A percentile compares a stretch with the other conserved stretches of the same genome.
These are phyloP conservation scores for Callospermophilus lateralis DNA, from an alignment of 2,113 vertebrate species.

Conservation along the genomic window DNA sequence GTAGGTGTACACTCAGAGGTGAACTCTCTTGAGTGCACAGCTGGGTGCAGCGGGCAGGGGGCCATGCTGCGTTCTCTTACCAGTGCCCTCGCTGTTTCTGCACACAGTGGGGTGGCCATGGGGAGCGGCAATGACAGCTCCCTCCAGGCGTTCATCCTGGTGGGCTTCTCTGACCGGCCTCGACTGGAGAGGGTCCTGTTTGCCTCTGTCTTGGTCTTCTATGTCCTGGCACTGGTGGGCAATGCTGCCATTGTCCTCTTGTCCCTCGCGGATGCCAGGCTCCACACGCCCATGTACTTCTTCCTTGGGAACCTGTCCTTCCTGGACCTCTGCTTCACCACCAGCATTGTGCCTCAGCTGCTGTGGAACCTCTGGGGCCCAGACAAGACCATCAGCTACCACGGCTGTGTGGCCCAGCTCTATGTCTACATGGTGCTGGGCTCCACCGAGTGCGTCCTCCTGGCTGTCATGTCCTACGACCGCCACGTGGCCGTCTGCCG, in stretches of 20 bases:
- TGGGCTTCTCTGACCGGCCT: constrained; percentile 67
- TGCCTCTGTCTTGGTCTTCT: constrained; percentile 60
- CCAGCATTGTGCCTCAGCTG: constrained; percentile 59
- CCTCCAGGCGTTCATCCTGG: constrained; percentile 42
- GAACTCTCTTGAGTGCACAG: too few species aligned
- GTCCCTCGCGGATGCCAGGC: background rate
- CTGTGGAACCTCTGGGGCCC: constrained; percentile 67
- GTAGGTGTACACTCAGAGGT: too few species aligned
- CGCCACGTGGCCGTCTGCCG: constrained; percentile 58
- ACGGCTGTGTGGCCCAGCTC: constrained; percentile 71
- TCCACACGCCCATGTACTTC: constrained; percentile 75
- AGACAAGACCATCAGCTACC: constrained; percentile 68
- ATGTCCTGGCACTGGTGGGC: constrained; percentile 53
- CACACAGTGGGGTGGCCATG: background rate
- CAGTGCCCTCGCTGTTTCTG: background rate
- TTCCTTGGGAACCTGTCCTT: constrained; percentile 70
- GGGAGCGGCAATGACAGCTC: constrained; percentile 40
- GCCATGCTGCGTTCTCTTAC: background rate
- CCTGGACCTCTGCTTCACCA: constrained; percentile 66
- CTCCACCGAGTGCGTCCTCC: constrained; percentile 74
- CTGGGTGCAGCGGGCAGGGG: too few species aligned
- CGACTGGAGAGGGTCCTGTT: constrained; percentile 59
- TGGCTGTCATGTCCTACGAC: constrained; percentile 76
- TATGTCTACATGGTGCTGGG: constrained; percentile 73
- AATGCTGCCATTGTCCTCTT: constrained; percentile 60